A percentile compares a stretch with the other conserved stretches of the same genome.
phyloP scores from a whole-genome alignment of 2,797 vertebrate species.

The Phrynocephalus guinanensis region DNA sequence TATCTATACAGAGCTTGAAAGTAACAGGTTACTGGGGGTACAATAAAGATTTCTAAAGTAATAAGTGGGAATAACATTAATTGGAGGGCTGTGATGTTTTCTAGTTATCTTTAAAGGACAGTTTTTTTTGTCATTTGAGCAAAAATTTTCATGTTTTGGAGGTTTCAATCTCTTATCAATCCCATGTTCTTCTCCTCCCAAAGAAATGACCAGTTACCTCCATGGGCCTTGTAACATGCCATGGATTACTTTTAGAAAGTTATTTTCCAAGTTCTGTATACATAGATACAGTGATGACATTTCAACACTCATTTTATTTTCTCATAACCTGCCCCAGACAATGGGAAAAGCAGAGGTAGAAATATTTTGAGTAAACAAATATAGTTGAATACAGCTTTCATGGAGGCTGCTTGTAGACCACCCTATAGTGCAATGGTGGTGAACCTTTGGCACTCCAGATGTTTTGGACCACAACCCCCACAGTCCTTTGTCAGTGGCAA shows the following conservation, averaged over 20 bases:
- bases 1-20: constrained; percentile 5
- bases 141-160: neutral
- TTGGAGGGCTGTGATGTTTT: neutral
- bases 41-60: neutral
- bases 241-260: neutral
- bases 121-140: neutral
- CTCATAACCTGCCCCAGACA: neutral
- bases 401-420: neutral
- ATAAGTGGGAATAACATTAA: neutral
- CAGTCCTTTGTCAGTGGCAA: no score
- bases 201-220: neutral
- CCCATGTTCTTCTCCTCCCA: neutral
- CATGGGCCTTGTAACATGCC: neutral
- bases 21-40: neutral
- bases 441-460: no score
- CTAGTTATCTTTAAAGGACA: neutral
- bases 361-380: neutral
- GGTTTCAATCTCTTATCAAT: neutral
- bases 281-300: neutral
- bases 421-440: no score
- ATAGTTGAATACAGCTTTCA: neutral
- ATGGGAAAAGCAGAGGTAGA: neutral
- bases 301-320: neutral
- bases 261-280: neutral
- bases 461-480: no score